phyloP scores from a whole-genome alignment of 2,888 invertebrate genomes.

The Stegana nigrithorax region DNA sequence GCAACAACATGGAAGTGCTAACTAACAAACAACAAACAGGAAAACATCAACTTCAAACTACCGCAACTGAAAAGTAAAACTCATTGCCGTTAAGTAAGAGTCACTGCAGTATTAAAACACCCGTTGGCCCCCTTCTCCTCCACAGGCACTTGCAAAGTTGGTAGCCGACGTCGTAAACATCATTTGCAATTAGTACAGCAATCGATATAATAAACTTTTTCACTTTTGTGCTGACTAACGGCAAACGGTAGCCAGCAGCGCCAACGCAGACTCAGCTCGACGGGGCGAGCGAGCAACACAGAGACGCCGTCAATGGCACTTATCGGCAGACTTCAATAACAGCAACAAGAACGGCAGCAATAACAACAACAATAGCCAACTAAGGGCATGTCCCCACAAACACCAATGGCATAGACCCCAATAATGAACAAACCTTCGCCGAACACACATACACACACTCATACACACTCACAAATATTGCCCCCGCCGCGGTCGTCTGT shows the following conservation, averaged over 20 bases:
- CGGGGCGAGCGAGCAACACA: too few species aligned
- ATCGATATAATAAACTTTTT: slow-evolving; percentile 44
- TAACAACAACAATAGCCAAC: not conserved
- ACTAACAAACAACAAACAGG: too few species aligned
- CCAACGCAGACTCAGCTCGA: too few species aligned
- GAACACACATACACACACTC: not conserved
- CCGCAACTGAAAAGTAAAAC: slow-evolving; percentile 31
- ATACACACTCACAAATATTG: too few species aligned
- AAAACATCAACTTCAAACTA: not conserved
- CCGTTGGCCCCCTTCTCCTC: not conserved
- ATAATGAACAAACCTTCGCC: too few species aligned
- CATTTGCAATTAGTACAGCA: slow-evolving; percentile 48
- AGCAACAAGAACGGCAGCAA: too few species aligned
- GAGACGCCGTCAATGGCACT: too few species aligned
- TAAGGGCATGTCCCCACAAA: not conserved
- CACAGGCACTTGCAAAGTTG: not conserved
- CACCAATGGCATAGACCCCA: too few species aligned
- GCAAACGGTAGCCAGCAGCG: too few species aligned
- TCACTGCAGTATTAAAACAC: not conserved
- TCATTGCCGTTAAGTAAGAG: slow-evolving; percentile 14
- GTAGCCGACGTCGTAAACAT: slow-evolving; percentile 30
- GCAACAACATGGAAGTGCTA: too few species aligned
- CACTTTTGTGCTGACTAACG: slow-evolving; percentile 28
- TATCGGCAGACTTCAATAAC: too few species aligned
- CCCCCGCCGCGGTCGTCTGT: too few species aligned